Evolutionary conservation across 2,888 invertebrate species (phyloP).

Genomic region (Opisthograptis luteolata): DNA sequence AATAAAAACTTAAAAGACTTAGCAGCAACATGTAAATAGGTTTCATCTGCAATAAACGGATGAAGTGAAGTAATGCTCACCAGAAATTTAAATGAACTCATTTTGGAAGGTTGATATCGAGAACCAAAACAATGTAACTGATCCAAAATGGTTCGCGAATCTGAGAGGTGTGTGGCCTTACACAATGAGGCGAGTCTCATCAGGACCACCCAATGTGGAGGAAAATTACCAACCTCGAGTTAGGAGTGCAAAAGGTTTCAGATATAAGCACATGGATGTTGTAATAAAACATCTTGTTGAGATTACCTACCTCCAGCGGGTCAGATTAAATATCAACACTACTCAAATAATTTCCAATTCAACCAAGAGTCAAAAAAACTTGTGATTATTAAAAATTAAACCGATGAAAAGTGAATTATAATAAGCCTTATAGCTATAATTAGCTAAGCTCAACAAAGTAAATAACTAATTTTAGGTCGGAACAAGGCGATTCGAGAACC

Average conservation of each 20-base stretch:
- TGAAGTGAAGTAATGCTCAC: conserved; percentile 49
- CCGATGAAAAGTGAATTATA: no score
- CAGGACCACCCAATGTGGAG: conserved; percentile 52
- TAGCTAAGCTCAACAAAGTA: no score
- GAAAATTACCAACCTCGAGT: conserved; percentile 21
- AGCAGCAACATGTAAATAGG: no score
- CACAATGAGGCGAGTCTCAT: conserved; percentile 39
- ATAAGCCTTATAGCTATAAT: no score
- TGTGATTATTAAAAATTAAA: no score
- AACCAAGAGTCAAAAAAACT: no score
- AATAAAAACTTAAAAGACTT: no score
- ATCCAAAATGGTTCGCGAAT: conserved; percentile 37
- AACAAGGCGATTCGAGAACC: no score
- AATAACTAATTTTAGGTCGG: no score
- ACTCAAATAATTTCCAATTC: no score
- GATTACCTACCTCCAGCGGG: conserved; percentile 3
- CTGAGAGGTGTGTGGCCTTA: conserved; percentile 51
- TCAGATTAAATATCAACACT: no score
- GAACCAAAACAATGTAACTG: conserved; percentile 49
- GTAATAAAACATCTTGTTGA: conserved; percentile 7
- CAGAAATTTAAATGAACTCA: conserved; percentile 55
- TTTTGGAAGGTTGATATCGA: conserved; percentile 50
- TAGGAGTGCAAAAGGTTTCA: not conserved
- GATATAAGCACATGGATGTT: conserved; percentile 1
- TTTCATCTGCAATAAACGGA: conserved; percentile 49